These are phyloP conservation scores for Cosmopolites sordidus DNA, from an alignment of 2,888 invertebrate genomes.

Conservation along the genomic window DNA sequence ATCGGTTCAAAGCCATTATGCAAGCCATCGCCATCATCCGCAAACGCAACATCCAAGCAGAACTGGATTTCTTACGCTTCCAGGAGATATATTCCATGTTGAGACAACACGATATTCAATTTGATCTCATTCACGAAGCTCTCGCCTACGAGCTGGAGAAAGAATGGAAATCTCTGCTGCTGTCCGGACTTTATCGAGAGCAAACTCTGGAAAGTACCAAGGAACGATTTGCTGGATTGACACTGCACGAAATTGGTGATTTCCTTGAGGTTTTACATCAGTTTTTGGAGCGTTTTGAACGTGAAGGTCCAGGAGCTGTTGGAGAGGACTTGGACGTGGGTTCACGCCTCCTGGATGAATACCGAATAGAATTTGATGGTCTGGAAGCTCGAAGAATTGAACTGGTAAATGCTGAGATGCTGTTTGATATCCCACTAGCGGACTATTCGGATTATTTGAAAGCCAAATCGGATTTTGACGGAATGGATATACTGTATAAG, in stretches of 20 bases:
- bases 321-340: conserved; percentile 75
- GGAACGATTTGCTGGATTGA: conserved; percentile 78
- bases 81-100: conserved; percentile 76
- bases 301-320: conserved; percentile 75
- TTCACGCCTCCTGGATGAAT: conserved; percentile 66
- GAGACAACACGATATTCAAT: conserved; percentile 63
- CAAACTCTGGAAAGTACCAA: conserved; percentile 75
- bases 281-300: conserved; percentile 70
- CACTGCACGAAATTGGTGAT: conserved; percentile 66
- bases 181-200: conserved; percentile 64
- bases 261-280: conserved; percentile 60
- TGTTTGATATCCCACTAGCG: conserved; percentile 82
- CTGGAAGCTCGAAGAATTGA: conserved; percentile 63
- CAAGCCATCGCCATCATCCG: conserved; percentile 74
- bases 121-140: conserved; percentile 53
- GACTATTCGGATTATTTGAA: conserved; percentile 74
- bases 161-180: conserved; percentile 66
- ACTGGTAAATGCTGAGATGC: conserved; percentile 69
- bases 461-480: conserved; percentile 59
- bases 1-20: conserved; percentile 81
- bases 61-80: conserved; percentile 68
- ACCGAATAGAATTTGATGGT: conserved; percentile 59
- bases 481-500: conserved; percentile 69
- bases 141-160: conserved; percentile 59
- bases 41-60: conserved; percentile 70